Conservation (phyloP, 2,888 invertebrate genomes). For the Linnaemya vulpina region DNA sequence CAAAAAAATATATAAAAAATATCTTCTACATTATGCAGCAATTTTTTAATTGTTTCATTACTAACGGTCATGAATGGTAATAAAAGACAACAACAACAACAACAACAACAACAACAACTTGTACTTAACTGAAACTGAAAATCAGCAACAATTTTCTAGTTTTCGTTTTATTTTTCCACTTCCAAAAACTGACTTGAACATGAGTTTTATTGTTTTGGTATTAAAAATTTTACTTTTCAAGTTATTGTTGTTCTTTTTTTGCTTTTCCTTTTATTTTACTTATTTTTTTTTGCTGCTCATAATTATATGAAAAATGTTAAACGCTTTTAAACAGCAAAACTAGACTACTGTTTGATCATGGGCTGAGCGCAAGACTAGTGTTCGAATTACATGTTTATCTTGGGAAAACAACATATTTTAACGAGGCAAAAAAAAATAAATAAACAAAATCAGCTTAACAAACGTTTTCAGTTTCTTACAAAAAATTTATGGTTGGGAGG, state of each 20-base stretch:
- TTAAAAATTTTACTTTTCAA: constrained; percentile 16
- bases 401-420: constrained; percentile 5
- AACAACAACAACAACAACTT: neutral
- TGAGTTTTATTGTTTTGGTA: constrained; percentile 45
- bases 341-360: constrained; percentile 24
- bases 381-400: constrained; percentile 40
- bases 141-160: constrained; percentile 14
- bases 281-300: too few species aligned
- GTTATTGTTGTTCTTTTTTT: neutral
- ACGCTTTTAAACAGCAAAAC: constrained; percentile 34
- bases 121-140: neutral
- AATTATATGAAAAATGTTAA: constrained; percentile 52
- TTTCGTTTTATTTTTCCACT: constrained; percentile 25
- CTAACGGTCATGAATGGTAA: constrained; percentile 69
- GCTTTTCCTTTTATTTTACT: neutral
- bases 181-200: constrained; percentile 37
- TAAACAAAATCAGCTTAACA: constrained; percentile 10
- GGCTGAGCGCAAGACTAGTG: constrained; percentile 27
- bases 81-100: neutral
- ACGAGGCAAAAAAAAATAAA: neutral
- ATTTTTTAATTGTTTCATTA: constrained; percentile 74
- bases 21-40: constrained; percentile 65
- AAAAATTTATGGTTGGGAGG: constrained; percentile 21
- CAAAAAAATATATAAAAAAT: neutral
- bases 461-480: constrained; percentile 23